Conservation (phyloP, 2,797 vertebrate species). For the Poecile montanus region DNA sequence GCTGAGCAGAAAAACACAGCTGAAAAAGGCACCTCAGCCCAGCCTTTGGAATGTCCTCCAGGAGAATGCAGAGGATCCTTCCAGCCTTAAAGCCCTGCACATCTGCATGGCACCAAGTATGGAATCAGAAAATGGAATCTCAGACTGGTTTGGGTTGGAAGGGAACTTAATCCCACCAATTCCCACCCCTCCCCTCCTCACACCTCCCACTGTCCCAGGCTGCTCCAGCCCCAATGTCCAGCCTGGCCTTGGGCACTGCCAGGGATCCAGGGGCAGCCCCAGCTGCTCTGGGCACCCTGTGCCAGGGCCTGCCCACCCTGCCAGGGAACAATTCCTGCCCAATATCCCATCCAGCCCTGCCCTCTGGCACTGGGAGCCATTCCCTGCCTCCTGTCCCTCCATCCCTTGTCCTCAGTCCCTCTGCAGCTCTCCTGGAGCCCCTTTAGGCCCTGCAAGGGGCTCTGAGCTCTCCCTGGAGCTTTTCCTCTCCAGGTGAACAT, state of each 20-base stretch:
- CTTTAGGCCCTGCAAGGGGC: rapidly evolving
- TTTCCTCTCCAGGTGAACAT: rapidly evolving
- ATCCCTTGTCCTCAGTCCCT: background rate
- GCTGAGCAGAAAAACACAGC: background rate
- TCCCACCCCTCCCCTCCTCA: background rate
- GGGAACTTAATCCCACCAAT: rapidly evolving
- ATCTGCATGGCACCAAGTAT: too few relatives aligned
- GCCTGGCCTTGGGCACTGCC: background rate
- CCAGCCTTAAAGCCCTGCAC: background rate
- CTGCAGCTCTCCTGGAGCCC: background rate
- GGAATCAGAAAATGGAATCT: background rate
- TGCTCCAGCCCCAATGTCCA: background rate
- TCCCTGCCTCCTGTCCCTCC: background rate
- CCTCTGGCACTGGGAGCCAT: background rate
- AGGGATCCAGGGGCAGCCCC: background rate
- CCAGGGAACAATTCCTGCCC: background rate
- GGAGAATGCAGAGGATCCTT: background rate
- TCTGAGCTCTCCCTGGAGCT: background rate
- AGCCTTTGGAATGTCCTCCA: background rate
- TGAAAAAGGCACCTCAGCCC: background rate
- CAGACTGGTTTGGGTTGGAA: background rate
- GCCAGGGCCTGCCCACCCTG: background rate
- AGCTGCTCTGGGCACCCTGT: background rate
- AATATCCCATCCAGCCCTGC: rapidly evolving
- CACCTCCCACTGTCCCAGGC: background rate